phyloP scores from a whole-genome alignment of 2,113 vertebrate species.

The Aplodontia rufa region DNA sequence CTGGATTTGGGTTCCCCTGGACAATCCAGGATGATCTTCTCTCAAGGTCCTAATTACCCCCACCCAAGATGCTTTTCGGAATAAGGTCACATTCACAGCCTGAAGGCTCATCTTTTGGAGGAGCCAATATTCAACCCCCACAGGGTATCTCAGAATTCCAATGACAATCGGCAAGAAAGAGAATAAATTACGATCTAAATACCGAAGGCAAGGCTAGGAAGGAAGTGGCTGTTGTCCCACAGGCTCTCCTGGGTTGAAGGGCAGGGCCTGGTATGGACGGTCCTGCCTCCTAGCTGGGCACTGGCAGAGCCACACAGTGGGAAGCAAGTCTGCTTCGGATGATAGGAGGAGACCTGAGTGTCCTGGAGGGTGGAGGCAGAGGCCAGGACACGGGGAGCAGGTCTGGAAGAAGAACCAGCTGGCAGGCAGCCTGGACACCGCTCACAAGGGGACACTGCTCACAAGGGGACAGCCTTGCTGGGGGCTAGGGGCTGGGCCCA shows the following conservation, averaged over 20 bases:
- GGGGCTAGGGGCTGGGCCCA: not conserved
- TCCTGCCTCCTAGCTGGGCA: no score
- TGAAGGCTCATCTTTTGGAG: not conserved
- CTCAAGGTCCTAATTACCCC: not conserved
- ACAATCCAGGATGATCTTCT: not conserved
- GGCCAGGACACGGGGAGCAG: not conserved
- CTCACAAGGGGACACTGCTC: no score
- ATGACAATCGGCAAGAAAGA: not conserved
- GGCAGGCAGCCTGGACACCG: no score
- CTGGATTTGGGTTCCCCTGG: not conserved
- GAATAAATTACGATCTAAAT: accelerated
- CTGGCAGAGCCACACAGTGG: no score
- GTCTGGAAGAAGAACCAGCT: not conserved
- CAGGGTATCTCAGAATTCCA: not conserved
- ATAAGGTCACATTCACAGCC: not conserved
- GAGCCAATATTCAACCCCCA: not conserved
- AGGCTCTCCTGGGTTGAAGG: not conserved
- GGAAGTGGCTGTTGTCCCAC: no score
- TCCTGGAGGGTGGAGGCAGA: not conserved
- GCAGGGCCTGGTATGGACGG: no score
- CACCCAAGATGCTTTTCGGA: not conserved
- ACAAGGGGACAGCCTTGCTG: no score
- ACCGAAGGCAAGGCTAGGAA: not conserved
- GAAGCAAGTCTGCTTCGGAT: no score
- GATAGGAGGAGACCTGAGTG: no score